phyloP scores from a whole-genome alignment of 2,888 invertebrate species.

The Hydroisotoma schaefferi region DNA sequence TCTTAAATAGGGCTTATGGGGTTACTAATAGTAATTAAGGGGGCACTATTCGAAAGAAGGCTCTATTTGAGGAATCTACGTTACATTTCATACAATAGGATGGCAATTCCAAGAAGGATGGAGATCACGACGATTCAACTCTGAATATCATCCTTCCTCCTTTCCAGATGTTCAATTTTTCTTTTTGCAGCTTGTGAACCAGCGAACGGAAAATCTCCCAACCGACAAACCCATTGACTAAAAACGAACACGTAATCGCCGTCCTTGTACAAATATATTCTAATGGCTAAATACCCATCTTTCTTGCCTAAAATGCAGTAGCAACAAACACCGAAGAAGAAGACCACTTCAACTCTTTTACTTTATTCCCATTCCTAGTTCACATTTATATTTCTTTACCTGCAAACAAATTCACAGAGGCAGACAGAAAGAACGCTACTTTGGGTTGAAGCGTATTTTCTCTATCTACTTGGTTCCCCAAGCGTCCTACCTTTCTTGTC shows the following conservation, averaged over 20 bases:
- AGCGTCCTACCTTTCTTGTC: slow-evolving; percentile 17
- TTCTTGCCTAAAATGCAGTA: no score
- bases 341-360: no score
- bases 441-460: no score
- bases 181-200: neutral
- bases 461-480: slow-evolving; percentile 4
- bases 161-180: slow-evolving; percentile 16
- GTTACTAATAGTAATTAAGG: no score
- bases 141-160: neutral
- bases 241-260: slow-evolving; percentile 4
- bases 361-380: no score
- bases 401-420: no score
- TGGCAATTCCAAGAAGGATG: slow-evolving; percentile 14
- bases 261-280: neutral
- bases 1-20: no score
- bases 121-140: neutral
- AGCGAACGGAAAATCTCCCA: slow-evolving; percentile 10
- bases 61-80: neutral
- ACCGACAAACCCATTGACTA: slow-evolving; percentile 11
- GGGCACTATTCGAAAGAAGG: no score
- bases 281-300: neutral
- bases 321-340: no score
- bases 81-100: neutral
- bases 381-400: no score
- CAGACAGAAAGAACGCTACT: no score